Evolutionary conservation across 2,797 vertebrate genomes (phyloP), one percentile per base, ranked within the genome.

Genomic region (Simalia tracyae): DNA sequence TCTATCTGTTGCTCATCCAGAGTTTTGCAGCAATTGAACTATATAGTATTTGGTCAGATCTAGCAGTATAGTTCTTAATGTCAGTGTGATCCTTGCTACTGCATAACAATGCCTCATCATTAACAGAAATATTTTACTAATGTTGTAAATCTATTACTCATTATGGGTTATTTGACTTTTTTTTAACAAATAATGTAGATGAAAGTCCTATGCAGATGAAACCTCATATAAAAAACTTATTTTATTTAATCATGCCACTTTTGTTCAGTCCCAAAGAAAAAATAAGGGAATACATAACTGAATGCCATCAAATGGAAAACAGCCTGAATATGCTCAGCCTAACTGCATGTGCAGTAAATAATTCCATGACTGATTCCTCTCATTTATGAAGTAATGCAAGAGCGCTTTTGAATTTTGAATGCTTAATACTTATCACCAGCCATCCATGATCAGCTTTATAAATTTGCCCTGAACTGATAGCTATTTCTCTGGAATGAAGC

Each of bases 181-280:
- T 72, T 72, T 72, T 76, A 36, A 76, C 17, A 42, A 36, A 76
- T 76, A 36, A 17, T 15, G 19, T 42, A 76, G 31, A 76, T 42
- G 68, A 72, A 19, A 19, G 5, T 36, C 31, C 68, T 76, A 76
- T 72, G 68, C 68, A 72, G 15, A 36, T 76, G 31, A 76, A 42
- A 8, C 36, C 36, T 36, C 68, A 42, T 42, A 22, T 76, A 17
- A 76, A 76, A 76, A 76, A 3, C 68, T 72, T 36, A 72, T n/a
- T 72, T 72, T 22, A 24, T 42, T 63, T 63, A 87, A 24, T 63
- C 12, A 24, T 59, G 56, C 6, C 36, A 87, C 86, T 10, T 61
- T 22, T 92, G 92, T 90, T 91, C 60, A 84, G 26, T 9, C 93
- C 93, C 92, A 88, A 95, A 87, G 84, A 90, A 89, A 96, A 96